These are phyloP conservation scores for Ploceus nigricollis DNA, from an alignment of 2,113 vertebrate genomes.

Conservation along the genomic window DNA sequence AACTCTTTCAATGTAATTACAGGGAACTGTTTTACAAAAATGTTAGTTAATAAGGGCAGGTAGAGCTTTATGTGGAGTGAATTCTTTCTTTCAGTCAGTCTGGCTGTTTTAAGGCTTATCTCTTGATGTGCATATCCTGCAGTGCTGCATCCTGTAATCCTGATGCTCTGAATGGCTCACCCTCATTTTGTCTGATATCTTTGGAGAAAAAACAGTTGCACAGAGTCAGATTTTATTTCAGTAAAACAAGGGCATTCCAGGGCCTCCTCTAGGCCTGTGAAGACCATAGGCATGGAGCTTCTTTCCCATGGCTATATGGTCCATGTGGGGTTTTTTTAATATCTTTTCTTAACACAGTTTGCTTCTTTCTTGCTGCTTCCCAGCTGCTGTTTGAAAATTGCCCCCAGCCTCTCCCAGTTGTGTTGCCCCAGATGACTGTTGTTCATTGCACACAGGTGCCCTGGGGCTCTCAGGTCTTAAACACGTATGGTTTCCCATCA, in stretches of 20 bases:
- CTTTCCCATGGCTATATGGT: neutral
- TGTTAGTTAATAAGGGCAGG: neutral
- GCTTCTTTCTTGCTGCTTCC: neutral
- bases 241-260: neutral
- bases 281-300: neutral
- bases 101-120: neutral
- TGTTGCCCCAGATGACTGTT: neutral
- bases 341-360: neutral
- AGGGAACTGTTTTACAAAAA: neutral
- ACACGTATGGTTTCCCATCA: fast-evolving
- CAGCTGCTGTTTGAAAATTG: neutral
- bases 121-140: neutral
- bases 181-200: neutral
- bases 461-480: neutral
- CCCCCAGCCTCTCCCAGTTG: neutral
- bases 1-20: neutral
- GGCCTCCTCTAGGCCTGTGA: neutral
- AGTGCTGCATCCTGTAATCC: neutral
- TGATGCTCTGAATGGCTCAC: neutral
- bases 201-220: neutral
- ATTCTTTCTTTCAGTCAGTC: neutral
- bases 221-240: neutral
- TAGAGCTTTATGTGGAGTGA: neutral
- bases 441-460: neutral
- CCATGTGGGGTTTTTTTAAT: neutral